These are phyloP conservation scores for Imbricaverruca yamaguchii DNA, from an alignment of 2,888 invertebrate genomes.

Conservation along the genomic window DNA sequence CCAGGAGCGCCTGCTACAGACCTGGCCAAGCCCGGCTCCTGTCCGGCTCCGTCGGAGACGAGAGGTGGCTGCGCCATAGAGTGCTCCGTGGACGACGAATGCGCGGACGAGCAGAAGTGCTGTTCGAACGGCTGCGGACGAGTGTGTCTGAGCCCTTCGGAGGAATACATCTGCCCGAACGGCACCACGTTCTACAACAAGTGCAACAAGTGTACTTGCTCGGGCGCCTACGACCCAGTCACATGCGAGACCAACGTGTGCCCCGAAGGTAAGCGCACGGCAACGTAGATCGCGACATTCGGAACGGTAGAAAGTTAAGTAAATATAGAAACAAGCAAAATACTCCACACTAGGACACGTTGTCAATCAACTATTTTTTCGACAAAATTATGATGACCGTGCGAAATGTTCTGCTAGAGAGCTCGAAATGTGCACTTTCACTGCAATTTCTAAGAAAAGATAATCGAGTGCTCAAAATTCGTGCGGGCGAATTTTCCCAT, in stretches of 20 bases:
- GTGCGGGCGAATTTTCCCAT: too few species aligned
- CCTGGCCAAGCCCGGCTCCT: conserved; percentile 1
- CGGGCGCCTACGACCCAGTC: neutral
- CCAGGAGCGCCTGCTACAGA: neutral
- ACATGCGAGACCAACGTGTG: neutral
- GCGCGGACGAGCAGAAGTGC: neutral
- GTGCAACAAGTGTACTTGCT: conserved; percentile 20
- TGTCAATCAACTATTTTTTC: too few species aligned
- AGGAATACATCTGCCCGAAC: neutral
- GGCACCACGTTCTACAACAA: conserved; percentile 21
- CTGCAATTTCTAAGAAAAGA: too few species aligned
- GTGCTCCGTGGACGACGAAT: neutral
- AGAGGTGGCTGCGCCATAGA: neutral
- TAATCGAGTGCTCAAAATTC: too few species aligned
- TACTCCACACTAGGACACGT: too few species aligned
- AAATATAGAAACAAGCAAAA: too few species aligned
- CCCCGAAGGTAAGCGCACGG: neutral
- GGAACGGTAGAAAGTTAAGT: too few species aligned
- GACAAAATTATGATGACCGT: too few species aligned
- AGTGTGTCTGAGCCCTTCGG: neutral
- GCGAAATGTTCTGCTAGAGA: too few species aligned
- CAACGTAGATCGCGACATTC: too few species aligned
- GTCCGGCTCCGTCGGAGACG: neutral
- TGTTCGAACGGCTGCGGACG: conserved; percentile 22
- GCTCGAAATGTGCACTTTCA: too few species aligned